Conservation (phyloP, 2,797 vertebrate genomes). For the Poeciliopsis gracilis region DNA sequence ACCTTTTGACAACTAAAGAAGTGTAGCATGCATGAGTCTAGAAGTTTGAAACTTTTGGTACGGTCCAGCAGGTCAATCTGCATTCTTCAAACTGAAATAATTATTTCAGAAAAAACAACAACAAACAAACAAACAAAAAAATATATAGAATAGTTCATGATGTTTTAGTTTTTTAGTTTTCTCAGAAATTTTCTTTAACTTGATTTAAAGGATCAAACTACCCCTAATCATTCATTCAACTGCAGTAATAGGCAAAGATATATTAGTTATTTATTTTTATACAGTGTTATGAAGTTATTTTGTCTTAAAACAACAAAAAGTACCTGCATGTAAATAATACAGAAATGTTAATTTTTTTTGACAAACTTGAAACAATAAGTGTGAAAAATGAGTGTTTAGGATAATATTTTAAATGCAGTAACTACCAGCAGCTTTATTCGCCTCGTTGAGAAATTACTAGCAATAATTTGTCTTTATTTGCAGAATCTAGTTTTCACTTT, state of each 20-base stretch:
- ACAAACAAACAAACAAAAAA: background rate
- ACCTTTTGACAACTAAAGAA: background rate
- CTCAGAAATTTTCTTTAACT: background rate
- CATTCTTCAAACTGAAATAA: background rate
- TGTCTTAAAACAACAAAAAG: too few species aligned
- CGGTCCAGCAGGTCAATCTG: background rate
- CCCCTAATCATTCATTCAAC: background rate
- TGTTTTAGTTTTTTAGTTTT: background rate
- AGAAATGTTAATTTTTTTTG: background rate
- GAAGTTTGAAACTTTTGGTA: background rate
- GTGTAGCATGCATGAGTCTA: background rate
- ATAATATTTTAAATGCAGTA: background rate
- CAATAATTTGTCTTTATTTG: background rate
- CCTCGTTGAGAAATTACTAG: background rate
- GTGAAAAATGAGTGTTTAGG: background rate
- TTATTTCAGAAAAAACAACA: background rate
- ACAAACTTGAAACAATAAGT: too few species aligned
- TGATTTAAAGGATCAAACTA: background rate
- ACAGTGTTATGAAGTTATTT: background rate
- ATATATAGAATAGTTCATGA: background rate
- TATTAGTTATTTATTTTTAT: background rate
- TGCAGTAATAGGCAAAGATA: background rate
- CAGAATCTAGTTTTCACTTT: too few species aligned
- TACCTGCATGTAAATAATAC: too few species aligned
- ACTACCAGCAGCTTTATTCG: background rate